phyloP scores from a whole-genome alignment of 2,888 invertebrate species.

The Operophtera brumata region DNA sequence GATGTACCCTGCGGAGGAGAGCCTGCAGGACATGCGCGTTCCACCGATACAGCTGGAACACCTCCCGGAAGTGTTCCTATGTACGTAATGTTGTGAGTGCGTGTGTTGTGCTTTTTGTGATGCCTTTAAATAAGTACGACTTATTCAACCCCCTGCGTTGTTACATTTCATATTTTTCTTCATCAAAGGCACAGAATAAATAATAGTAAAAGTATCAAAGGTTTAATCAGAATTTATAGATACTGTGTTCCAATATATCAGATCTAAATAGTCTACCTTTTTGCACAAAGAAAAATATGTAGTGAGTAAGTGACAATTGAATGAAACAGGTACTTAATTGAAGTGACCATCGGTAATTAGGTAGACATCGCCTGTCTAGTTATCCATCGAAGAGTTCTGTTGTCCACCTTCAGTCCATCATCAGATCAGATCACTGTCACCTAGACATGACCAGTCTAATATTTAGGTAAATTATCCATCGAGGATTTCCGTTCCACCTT shows the following conservation, averaged over 20 bases:
- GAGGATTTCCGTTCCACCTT: too few relatives aligned
- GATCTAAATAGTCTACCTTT: not conserved
- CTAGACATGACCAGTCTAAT: too few relatives aligned
- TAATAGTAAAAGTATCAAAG: too few relatives aligned
- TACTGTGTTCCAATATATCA: not conserved
- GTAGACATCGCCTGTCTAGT: too few relatives aligned
- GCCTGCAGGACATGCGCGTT: slow-evolving; percentile 82
- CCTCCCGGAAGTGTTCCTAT: slow-evolving; percentile 86
- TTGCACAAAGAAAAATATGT: not conserved
- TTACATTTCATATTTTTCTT: not conserved
- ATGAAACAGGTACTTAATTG: not conserved
- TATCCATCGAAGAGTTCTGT: too few relatives aligned
- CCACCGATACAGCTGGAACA: slow-evolving; percentile 87
- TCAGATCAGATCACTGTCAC: too few relatives aligned
- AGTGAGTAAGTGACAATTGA: not conserved
- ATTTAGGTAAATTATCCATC: too few relatives aligned
- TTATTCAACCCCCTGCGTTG: not conserved
- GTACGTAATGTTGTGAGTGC: slow-evolving; percentile 76
- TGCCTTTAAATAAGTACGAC: not conserved
- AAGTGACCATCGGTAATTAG: too few relatives aligned
- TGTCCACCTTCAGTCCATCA: too few relatives aligned
- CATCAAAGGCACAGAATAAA: not conserved
- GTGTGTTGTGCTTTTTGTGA: slow-evolving; percentile 37
- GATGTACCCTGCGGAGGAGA: slow-evolving; percentile 74
- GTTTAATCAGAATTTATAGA: too few relatives aligned